A percentile compares a stretch with the other conserved stretches of the same genome.
These are phyloP conservation scores for Operophtera brumata DNA, from an alignment of 2,888 invertebrate species.

Conservation along the genomic window DNA sequence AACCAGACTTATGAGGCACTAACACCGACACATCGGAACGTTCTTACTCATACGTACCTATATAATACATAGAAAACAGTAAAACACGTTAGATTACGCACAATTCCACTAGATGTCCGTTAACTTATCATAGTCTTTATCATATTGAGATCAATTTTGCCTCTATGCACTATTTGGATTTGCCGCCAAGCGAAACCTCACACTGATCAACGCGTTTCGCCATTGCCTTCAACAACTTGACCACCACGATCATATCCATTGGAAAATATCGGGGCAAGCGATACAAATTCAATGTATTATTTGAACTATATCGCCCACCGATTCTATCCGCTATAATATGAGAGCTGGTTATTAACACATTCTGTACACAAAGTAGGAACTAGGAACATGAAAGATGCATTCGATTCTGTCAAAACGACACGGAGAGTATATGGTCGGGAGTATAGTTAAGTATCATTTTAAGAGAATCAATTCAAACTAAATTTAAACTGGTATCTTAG, in stretches of 20 bases:
- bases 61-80: constrained; percentile 76
- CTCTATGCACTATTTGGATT: constrained; percentile 64
- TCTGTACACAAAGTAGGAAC: constrained; percentile 8
- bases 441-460: constrained; percentile 32
- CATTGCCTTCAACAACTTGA: constrained; percentile 27
- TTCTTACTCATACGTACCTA: constrained; percentile 46
- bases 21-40: constrained; percentile 66
- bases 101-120: constrained; percentile 77
- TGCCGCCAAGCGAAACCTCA: constrained; percentile 46
- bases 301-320: constrained; percentile 11
- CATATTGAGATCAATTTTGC: constrained; percentile 78
- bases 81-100: constrained; percentile 69
- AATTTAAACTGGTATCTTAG: constrained; percentile 2
- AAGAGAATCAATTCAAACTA: constrained; percentile 34
- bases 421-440: constrained; percentile 37
- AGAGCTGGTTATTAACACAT: constrained; percentile 7
- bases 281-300: constrained; percentile 6
- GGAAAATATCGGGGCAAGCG: constrained; percentile 6
- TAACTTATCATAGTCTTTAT: constrained; percentile 70
- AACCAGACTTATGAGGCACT: constrained; percentile 76
- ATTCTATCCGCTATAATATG: background rate
- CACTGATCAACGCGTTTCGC: constrained; percentile 31
- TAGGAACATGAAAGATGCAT: constrained; percentile 21
- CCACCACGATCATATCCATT: background rate
- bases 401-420: constrained; percentile 37